Evolutionary conservation across 2,888 invertebrate species (phyloP), one percentile per base, ranked within the genome.

Genomic region (Hoplodrina blanda): DNA sequence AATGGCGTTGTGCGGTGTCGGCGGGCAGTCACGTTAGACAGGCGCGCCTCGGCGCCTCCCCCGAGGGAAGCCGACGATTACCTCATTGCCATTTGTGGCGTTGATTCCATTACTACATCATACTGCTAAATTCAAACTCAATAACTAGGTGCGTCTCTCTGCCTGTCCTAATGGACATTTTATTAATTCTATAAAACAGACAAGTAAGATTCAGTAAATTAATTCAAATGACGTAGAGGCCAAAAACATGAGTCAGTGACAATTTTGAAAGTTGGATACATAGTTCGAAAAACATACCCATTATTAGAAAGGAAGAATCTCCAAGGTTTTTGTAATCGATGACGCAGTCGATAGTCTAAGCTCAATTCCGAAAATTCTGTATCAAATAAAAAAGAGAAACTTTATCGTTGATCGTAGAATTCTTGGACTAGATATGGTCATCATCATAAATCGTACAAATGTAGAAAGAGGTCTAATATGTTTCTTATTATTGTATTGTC

Each of bases 21-120:
- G 59, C 69, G 59, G 59, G 62, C 70, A 75, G 76, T 77, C 79
- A 76, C 79, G 86, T 81, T 82, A 84, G 59, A 68, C 76, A 65
- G 85, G 84, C 85, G 81, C 85, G 85, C 85, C 87, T 85, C 84
- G 82, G 84, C 83, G 83, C 88, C 80, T 78, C 74, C 78, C 83
- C 89, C 79, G 85, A 89, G 91, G 93, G 92, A 94, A 92, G 88
- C 85, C 79, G 81, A 54, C 92, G 80, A 94, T 94, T 94, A 93
- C 90, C 87, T 92, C 90, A 92, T 93, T 91, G 91, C 88, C 86
- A 87, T 87, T 87, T 86, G 84, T 84, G 83, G 81, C 86, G 78
- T 85, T 87, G 85, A 84, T 83, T 80, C 85, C 82, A 84, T 83
- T 75, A 83, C 83, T 82, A 81, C 11, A 84, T 68, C 75, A 73